Conservation (phyloP, 92 coral and sea anemone genomes). For the Isaurus tuberculatus region DNA sequence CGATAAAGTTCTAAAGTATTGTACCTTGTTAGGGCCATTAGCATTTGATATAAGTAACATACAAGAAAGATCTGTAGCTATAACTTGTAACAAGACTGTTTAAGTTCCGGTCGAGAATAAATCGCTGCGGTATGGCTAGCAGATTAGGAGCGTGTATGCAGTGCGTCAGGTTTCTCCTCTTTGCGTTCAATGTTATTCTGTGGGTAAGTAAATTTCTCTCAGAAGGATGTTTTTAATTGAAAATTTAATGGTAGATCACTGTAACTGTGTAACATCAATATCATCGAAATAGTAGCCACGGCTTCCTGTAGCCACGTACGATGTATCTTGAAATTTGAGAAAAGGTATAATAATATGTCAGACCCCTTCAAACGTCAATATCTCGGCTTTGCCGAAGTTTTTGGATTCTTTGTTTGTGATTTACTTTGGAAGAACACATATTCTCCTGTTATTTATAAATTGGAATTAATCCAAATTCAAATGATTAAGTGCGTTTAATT, state of each 20-base stretch:
- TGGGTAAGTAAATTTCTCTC: slow-evolving; percentile 77
- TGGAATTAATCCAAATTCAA: slow-evolving; percentile 8
- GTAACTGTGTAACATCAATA: not conserved
- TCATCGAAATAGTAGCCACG: not conserved
- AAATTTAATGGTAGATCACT: not conserved
- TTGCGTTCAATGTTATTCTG: slow-evolving; percentile 77
- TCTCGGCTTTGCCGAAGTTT: too few relatives aligned
- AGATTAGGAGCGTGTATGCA: slow-evolving; percentile 93
- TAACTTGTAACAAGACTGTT: not conserved
- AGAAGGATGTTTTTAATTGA: not conserved
- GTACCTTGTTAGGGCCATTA: not conserved
- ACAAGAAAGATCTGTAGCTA: not conserved
- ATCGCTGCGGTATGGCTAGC: slow-evolving; percentile 34
- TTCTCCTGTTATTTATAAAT: not conserved
- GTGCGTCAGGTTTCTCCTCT: slow-evolving; percentile 77
- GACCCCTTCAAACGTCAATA: too few relatives aligned
- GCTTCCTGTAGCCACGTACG: not conserved
- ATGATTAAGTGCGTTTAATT: not conserved
- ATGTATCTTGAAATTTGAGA: not conserved
- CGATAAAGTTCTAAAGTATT: not conserved
- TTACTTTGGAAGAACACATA: not conserved
- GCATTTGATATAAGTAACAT: not conserved
- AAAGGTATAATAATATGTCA: not conserved
- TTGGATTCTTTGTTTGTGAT: not conserved
- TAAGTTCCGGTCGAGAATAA: not conserved